Percentiles rank a stretch among this genome's conserved stretches.
Evolutionary conservation across 2,888 invertebrate genomes (phyloP).

Genomic region (Agrochola lota): DNA sequence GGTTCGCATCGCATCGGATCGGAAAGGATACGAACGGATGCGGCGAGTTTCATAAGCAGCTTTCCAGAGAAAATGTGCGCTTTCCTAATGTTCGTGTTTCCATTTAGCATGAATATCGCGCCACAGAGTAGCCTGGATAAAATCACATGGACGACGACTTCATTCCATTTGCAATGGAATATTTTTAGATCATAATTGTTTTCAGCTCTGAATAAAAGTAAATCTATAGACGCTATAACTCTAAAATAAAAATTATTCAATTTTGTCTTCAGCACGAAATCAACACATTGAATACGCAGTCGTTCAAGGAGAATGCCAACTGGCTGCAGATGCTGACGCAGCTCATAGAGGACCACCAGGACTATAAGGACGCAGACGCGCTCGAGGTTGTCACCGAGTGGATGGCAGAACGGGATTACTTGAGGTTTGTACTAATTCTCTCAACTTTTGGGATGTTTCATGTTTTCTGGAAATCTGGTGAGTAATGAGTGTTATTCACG

Average conservation of each 20-base stretch:
- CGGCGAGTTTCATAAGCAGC: too few relatives aligned
- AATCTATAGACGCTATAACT: background rate
- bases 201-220: background rate
- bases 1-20: too few relatives aligned
- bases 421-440: constrained; percentile 89
- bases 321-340: constrained; percentile 98
- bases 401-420: constrained; percentile 94
- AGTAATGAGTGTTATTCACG: background rate
- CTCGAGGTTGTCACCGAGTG: constrained; percentile 93
- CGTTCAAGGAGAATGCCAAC: constrained; percentile 96
- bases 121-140: background rate
- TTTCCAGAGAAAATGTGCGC: too few relatives aligned
- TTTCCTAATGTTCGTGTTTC: too few relatives aligned
- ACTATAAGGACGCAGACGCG: constrained; percentile 93
- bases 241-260: background rate
- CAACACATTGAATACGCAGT: constrained; percentile 94
- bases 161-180: background rate
- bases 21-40: too few relatives aligned
- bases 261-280: constrained; percentile 94
- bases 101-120: too few relatives aligned
- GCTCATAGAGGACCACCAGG: constrained; percentile 97
- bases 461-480: constrained; percentile 13
- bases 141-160: background rate
- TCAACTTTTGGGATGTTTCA: background rate
- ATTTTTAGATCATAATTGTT: too few relatives aligned